Conservation (phyloP, 2,113 vertebrate genomes). For the Xenopus laevis region DNA sequence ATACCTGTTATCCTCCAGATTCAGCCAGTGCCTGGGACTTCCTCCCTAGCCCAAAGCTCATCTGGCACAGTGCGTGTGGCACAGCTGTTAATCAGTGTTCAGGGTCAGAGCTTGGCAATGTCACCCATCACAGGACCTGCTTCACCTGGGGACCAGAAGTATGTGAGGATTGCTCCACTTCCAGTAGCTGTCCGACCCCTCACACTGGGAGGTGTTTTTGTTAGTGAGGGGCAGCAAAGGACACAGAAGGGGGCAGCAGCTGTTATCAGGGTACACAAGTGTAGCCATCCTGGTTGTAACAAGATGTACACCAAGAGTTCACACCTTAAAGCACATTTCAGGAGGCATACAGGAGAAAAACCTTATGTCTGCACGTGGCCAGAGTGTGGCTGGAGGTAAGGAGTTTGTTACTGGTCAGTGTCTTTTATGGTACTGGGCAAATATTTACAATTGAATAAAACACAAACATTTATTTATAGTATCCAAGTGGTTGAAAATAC, state of each 20-base stretch:
- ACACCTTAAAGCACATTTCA: constrained; percentile 80
- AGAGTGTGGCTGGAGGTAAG: constrained; percentile 80
- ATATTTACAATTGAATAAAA: not conserved
- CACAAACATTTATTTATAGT: no score
- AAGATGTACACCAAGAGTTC: constrained; percentile 86
- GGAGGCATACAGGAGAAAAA: constrained; percentile 76
- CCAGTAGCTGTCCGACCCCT: constrained; percentile 60
- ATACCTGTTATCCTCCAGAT: constrained; percentile 73
- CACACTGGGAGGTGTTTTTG: constrained; percentile 16
- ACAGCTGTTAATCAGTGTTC: constrained; percentile 75
- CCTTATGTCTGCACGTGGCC: constrained; percentile 83
- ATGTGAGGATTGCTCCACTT: constrained; percentile 76
- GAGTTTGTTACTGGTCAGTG: no score
- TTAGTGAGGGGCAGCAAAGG: constrained; percentile 56
- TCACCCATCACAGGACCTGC: constrained; percentile 53
- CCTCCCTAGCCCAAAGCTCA: constrained; percentile 41
- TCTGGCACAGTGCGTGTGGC: constrained; percentile 60
- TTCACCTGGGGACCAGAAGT: constrained; percentile 70
- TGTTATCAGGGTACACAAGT: constrained; percentile 68
- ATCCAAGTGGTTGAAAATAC: no score
- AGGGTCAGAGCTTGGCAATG: constrained; percentile 66
- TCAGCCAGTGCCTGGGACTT: constrained; percentile 59
- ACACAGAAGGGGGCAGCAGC: constrained; percentile 52
- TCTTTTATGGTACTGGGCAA: no score
- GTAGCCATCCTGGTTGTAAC: constrained; percentile 78